phyloP scores from a whole-genome alignment of 2,113 vertebrate species.

The Danionella cerebrum region DNA sequence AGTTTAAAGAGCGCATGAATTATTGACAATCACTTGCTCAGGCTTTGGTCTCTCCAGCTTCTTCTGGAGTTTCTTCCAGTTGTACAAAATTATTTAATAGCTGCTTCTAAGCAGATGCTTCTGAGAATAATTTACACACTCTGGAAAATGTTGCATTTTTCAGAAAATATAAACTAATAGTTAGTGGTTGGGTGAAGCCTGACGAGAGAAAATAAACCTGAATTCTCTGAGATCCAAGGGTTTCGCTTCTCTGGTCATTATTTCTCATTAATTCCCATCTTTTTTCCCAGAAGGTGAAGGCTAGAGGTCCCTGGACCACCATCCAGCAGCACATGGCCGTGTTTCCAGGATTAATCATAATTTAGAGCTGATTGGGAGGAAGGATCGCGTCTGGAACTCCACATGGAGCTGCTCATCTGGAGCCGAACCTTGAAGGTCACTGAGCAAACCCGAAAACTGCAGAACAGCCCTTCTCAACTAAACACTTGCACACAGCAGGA shows the following conservation, averaged over 20 bases:
- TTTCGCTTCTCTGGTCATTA: too few species aligned
- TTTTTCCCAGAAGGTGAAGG: not conserved
- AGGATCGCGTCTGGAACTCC: slow-evolving; percentile 57
- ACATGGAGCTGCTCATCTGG: slow-evolving; percentile 64
- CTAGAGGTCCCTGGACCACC: not conserved
- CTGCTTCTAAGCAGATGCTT: too few species aligned
- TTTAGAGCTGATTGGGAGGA: slow-evolving; percentile 67
- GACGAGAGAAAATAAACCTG: too few species aligned
- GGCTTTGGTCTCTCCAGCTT: slow-evolving; percentile 52
- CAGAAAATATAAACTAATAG: too few species aligned
- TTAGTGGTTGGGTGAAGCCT: too few species aligned
- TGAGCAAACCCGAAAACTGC: slow-evolving; percentile 29
- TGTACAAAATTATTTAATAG: too few species aligned
- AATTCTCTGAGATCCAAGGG: too few species aligned
- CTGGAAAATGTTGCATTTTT: too few species aligned
- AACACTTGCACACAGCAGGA: slow-evolving; percentile 4
- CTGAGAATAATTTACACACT: too few species aligned
- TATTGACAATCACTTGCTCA: slow-evolving; percentile 62
- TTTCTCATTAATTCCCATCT: too few species aligned
- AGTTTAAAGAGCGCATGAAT: slow-evolving; percentile 59
- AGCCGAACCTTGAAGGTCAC: slow-evolving; percentile 69
- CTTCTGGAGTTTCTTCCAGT: slow-evolving; percentile 26
- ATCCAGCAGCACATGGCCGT: slow-evolving; percentile 48
- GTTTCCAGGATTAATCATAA: slow-evolving; percentile 64
- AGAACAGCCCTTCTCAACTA: not conserved